Percentiles rank a stretch among this genome's conserved stretches.
Evolutionary conservation across 2,797 vertebrate species (phyloP).

Genomic region (Pitangus sulphuratus): DNA sequence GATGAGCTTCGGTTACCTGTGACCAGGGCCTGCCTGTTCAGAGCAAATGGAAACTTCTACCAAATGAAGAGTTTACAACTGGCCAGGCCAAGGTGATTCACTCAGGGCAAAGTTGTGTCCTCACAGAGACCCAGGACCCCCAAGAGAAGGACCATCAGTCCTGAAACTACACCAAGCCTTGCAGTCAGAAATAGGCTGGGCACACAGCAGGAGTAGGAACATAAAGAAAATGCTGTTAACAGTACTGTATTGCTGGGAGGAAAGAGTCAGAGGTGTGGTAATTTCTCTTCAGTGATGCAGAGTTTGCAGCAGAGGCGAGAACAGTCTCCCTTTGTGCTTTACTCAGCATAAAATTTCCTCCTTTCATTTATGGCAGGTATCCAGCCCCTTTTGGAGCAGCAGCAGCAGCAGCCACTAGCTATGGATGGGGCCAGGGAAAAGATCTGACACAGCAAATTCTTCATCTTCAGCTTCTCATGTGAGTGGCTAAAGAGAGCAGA

Average conservation of each 20-base stretch:
- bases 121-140: not conserved
- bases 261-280: not conserved
- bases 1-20: too few species aligned
- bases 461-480: not conserved
- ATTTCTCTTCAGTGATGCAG: not conserved
- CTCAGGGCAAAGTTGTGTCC: not conserved
- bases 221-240: not conserved
- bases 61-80: not conserved
- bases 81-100: not conserved
- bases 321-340: conserved; percentile 15
- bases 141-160: not conserved
- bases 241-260: not conserved
- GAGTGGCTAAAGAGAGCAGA: not conserved
- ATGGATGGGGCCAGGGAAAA: not conserved
- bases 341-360: conserved; percentile 43
- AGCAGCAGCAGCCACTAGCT: not conserved
- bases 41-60: not conserved
- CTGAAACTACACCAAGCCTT: not conserved
- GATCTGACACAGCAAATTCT: conserved; percentile 7
- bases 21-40: not conserved
- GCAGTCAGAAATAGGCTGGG: not conserved
- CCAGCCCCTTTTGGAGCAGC: not conserved
- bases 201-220: not conserved
- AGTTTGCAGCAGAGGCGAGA: conserved; percentile 3
- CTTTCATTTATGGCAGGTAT: conserved; percentile 11